These are phyloP conservation scores for Anodontia alba DNA, from an alignment of 2,888 invertebrate genomes.

Conservation along the genomic window DNA sequence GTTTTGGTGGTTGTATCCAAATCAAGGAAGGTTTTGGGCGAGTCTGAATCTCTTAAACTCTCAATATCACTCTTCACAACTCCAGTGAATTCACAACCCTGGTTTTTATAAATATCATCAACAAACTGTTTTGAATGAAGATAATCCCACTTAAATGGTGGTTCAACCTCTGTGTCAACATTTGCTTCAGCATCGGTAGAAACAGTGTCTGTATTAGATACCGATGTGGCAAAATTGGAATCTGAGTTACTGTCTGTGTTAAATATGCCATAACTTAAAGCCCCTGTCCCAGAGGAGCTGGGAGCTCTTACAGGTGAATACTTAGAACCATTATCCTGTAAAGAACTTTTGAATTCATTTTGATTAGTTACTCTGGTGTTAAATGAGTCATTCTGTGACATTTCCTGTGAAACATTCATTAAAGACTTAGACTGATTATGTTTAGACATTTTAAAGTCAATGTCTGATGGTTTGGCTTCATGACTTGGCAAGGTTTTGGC, in stretches of 20 bases:
- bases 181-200: neutral
- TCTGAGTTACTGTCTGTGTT: constrained; percentile 9
- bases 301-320: neutral
- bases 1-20: constrained; percentile 51
- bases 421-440: neutral
- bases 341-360: neutral
- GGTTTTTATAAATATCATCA: constrained; percentile 53
- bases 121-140: constrained; percentile 61
- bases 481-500: constrained; percentile 17
- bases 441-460: constrained; percentile 4
- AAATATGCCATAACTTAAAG: neutral
- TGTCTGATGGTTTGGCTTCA: neutral
- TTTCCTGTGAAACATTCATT: neutral
- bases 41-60: constrained; percentile 51
- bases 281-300: neutral
- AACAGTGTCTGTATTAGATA: neutral
- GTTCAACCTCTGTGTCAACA: constrained; percentile 28
- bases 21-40: constrained; percentile 57
- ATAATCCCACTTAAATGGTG: constrained; percentile 54
- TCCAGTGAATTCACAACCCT: constrained; percentile 48
- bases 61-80: constrained; percentile 53
- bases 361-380: neutral
- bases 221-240: neutral
- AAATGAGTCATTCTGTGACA: neutral
- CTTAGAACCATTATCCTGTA: neutral